Percentiles rank a stretch among this genome's conserved stretches.
Conservation (phyloP, 2,888 invertebrate species). For the Sturmia bella region DNA sequence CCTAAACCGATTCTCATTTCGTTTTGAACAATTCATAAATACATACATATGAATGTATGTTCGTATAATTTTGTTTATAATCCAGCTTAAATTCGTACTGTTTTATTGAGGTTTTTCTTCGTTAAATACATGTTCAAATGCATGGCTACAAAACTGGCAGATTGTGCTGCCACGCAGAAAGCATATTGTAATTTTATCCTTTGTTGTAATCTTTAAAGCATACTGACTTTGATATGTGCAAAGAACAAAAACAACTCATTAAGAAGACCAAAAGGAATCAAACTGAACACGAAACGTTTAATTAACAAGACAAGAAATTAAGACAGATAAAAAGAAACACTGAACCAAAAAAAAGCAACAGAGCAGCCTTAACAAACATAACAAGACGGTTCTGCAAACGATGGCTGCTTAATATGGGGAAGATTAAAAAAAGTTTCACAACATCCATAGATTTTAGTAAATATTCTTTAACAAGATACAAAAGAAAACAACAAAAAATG, state of each 20-base stretch:
- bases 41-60: background rate
- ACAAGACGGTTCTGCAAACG: constrained; percentile 4
- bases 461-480: no score
- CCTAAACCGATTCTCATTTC: no score
- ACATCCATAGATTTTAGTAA: background rate
- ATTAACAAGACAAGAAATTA: constrained; percentile 54
- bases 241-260: constrained; percentile 51
- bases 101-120: constrained; percentile 26
- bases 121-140: constrained; percentile 25
- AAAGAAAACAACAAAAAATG: no score
- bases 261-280: constrained; percentile 40
- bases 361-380: constrained; percentile 26
- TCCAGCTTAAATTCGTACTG: constrained; percentile 42
- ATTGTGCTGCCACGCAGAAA: background rate
- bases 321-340: constrained; percentile 1
- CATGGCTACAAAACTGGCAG: constrained; percentile 1
- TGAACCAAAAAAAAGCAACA: background rate
- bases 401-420: constrained; percentile 8
- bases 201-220: constrained; percentile 42
- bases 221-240: background rate
- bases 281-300: constrained; percentile 48
- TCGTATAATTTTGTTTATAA: constrained; percentile 16
- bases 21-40: no score
- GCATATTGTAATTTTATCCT: constrained; percentile 45
- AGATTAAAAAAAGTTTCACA: background rate